Evolutionary conservation across 2,113 vertebrate species (phyloP).

Genomic region (Globicephala melas): DNA sequence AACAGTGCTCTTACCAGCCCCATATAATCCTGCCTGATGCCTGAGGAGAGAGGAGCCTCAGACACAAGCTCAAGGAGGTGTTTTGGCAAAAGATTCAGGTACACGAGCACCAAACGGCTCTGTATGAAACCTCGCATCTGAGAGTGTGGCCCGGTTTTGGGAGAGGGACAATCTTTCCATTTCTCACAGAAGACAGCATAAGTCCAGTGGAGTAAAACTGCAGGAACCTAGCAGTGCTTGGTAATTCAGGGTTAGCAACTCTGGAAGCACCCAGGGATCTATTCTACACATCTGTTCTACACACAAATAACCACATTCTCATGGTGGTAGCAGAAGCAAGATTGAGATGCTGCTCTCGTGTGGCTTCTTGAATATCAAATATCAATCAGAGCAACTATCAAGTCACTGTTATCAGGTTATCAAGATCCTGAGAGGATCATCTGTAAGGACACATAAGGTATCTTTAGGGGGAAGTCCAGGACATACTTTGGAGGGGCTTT

Average conservation of each 20-base stretch:
- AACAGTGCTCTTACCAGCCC: neutral
- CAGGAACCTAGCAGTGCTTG: neutral
- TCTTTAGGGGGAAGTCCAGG: neutral
- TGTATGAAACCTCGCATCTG: neutral
- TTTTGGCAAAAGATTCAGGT: neutral
- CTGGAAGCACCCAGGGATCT: neutral
- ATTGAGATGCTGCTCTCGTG: neutral
- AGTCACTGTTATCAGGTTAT: neutral
- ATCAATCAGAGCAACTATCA: neutral
- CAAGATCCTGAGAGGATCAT: neutral
- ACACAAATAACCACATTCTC: neutral
- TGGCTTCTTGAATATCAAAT: neutral
- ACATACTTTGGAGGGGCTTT: neutral
- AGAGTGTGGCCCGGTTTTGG: neutral
- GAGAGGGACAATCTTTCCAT: neutral
- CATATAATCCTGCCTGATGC: neutral
- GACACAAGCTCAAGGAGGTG: neutral
- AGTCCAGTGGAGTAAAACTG: neutral
- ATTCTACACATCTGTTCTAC: neutral
- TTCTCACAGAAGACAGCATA: neutral
- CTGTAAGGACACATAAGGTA: neutral
- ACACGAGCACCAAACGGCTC: neutral
- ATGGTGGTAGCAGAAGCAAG: neutral
- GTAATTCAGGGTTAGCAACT: neutral
- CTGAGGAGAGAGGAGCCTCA: neutral